A percentile compares a stretch with the other conserved stretches of the same genome.
These are phyloP conservation scores for Parapristionchus giblindavisi DNA, from an alignment of 2,888 invertebrate genomes.

Conservation along the genomic window DNA sequence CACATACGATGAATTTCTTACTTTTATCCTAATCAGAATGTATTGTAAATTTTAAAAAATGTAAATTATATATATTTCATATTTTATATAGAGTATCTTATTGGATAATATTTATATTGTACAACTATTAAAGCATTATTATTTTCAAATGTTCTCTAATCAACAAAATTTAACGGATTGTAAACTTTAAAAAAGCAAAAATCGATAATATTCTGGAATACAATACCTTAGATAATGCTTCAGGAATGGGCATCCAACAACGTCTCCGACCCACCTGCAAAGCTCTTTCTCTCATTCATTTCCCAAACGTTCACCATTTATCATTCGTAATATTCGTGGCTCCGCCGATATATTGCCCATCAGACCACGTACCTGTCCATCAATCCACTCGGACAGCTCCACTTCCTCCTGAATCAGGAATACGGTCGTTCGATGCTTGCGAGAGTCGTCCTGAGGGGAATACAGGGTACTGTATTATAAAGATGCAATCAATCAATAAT, in stretches of 20 bases:
- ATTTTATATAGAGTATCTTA: too few species aligned
- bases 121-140: too few species aligned
- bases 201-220: background rate
- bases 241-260: conserved; percentile 59
- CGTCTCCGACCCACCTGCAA: conserved; percentile 52
- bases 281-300: background rate
- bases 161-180: background rate
- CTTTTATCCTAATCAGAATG: too few species aligned
- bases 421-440: conserved; percentile 61
- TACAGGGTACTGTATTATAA: background rate
- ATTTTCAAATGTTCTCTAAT: too few species aligned
- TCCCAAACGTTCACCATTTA: background rate
- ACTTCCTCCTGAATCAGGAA: conserved; percentile 60
- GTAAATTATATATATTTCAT: too few species aligned
- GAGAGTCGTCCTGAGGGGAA: conserved; percentile 60
- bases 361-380: conserved; percentile 43
- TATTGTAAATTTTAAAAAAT: too few species aligned
- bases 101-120: too few species aligned
- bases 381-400: conserved; percentile 62
- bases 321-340: background rate
- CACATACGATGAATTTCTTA: conserved; percentile 5
- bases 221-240: conserved; percentile 50
- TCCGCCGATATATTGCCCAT: background rate
- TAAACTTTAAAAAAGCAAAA: background rate
- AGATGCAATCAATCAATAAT: background rate